Evolutionary conservation across 2,113 vertebrate genomes (phyloP), one percentile per base, ranked within the genome.

Genomic region (Phyllostomus discolor): DNA sequence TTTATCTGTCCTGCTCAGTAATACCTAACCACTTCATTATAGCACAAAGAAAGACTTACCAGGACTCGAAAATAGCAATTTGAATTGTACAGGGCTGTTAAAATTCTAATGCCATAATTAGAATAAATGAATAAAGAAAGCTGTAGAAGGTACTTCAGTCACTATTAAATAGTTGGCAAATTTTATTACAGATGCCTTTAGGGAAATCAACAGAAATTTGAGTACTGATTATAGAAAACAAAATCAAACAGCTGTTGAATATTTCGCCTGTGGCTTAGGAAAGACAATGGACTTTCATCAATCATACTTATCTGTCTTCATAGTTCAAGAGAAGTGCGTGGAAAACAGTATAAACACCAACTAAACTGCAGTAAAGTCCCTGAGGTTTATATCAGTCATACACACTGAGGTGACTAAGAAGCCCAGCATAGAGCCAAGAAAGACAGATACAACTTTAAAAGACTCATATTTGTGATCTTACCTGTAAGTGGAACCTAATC

Each of bases 141-240:
- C 43, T 89, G 12, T 72, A 46, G 3, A 26, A 81, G 38, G 26
- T 28, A 79, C 54, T 19, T 76, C 52, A 50, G 50, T 66, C n/a
- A 89, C 59, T 66, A 24, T 66, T 94, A 92, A 82, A 52, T 57
- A 90, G 80, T 41, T 94, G 78, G 24, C 26, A 93, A 80, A 95
- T 84, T 79, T 95, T 72, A 78, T 50, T 88, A 52, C n/a, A 75
- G 6, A 62, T 75, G 72, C 11, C 86, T 91, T n/a, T n/a, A 91
- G n/a, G 87, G 64, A 95, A 81, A 95, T 38, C 80, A 14, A 70
- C 10, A 70, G 69, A 28, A 93, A 91, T 76, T 80, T 80, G 91
- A 84, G 41, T 7, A 8, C 50, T 67, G 16, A 35, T 91, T 75
- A 80, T 59, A 85, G 76, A 93, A 95, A 93, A 88, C 24, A 43